Percentiles rank a stretch among this genome's conserved stretches.
phyloP scores from a whole-genome alignment of 1,140 invertebrate genomes.

The Rhagoletis zephyria region DNA sequence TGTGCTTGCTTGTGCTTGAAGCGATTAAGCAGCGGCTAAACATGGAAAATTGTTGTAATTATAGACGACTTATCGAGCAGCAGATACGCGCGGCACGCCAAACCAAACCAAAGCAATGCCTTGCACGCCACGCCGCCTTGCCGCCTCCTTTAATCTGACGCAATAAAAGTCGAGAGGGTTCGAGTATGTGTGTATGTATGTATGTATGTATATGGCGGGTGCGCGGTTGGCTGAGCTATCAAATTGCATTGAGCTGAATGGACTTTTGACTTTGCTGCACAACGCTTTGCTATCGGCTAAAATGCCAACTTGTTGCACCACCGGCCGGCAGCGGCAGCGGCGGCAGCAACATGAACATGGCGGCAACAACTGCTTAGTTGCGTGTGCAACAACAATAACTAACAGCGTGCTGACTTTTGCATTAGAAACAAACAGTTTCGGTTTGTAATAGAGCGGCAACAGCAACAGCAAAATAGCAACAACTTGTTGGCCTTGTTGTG shows the following conservation, averaged over 20 bases:
- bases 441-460: slow-evolving; percentile 16
- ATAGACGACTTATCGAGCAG: slow-evolving; percentile 57
- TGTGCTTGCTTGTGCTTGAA: slow-evolving; percentile 44
- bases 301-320: slow-evolving; percentile 49
- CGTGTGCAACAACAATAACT: slow-evolving; percentile 48
- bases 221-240: background rate
- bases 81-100: slow-evolving; percentile 45
- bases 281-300: slow-evolving; percentile 49
- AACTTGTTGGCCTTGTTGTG: background rate
- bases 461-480: background rate
- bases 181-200: too few species aligned
- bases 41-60: slow-evolving; percentile 59
- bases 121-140: slow-evolving; percentile 1
- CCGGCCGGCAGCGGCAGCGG: background rate
- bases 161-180: too few species aligned
- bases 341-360: background rate
- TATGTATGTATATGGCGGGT: background rate
- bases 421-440: slow-evolving; percentile 33
- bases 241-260: slow-evolving; percentile 45
- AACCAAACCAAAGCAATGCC: background rate
- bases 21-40: slow-evolving; percentile 57
- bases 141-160: too few species aligned
- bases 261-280: slow-evolving; percentile 50
- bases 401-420: background rate
- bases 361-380: slow-evolving; percentile 37